These are phyloP conservation scores for Microtus oregoni DNA, from an alignment of 2,113 vertebrate genomes.

Conservation along the genomic window DNA sequence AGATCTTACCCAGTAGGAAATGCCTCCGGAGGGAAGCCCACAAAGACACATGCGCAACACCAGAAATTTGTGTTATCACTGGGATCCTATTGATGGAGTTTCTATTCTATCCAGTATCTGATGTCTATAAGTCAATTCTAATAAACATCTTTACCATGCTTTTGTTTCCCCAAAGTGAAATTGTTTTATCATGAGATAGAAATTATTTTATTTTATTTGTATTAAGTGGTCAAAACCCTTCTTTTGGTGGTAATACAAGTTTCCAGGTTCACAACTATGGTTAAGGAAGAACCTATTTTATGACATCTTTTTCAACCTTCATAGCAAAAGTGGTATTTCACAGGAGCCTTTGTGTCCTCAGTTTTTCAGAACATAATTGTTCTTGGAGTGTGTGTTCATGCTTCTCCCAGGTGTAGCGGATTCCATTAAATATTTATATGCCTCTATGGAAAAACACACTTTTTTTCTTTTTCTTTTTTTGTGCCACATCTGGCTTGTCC, in stretches of 20 bases:
- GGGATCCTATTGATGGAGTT: neutral
- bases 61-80: too few species aligned
- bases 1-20: neutral
- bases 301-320: neutral
- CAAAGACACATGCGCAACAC: too few species aligned
- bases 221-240: neutral
- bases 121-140: neutral
- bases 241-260: neutral
- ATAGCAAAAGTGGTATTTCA: neutral
- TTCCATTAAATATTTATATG: neutral
- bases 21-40: neutral
- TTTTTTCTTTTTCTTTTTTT: neutral
- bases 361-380: neutral
- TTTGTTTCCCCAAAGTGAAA: conserved; percentile 18
- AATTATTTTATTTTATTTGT: neutral
- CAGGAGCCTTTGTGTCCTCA: neutral
- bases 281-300: neutral
- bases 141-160: neutral
- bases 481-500: neutral
- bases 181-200: neutral
- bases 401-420: neutral
- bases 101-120: neutral
- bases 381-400: neutral
- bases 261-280: neutral
- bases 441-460: neutral